These are phyloP conservation scores for Chionis minor DNA, from an alignment of 2,113 vertebrate species.

Conservation along the genomic window DNA sequence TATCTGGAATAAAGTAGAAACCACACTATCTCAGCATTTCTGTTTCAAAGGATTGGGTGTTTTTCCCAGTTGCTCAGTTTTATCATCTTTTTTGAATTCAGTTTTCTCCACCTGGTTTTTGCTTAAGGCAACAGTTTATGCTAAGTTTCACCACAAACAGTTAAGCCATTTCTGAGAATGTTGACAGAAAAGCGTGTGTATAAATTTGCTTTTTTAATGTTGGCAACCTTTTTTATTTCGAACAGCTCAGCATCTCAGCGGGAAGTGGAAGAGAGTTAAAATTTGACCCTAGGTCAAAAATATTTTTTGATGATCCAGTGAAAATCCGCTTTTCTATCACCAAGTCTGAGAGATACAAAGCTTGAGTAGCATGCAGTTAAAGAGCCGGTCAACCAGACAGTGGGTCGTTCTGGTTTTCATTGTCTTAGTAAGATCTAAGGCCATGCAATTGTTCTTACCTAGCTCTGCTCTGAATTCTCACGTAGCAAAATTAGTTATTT, in stretches of 20 bases:
- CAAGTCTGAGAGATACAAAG: neutral
- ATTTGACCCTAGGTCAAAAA: neutral
- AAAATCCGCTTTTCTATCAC: slow-evolving; percentile 5
- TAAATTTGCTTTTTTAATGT: neutral
- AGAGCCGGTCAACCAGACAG: neutral
- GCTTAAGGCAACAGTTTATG: neutral
- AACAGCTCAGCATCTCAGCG: slow-evolving; percentile 24
- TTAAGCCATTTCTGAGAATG: slow-evolving; percentile 7
- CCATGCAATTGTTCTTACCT: neutral
- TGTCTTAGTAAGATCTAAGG: neutral
- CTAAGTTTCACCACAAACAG: neutral
- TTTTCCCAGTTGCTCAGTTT: neutral
- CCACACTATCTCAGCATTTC: neutral
- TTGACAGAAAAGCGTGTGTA: neutral
- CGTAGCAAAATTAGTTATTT: neutral
- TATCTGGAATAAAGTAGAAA: neutral
- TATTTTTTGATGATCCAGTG: neutral
- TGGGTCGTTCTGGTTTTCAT: neutral
- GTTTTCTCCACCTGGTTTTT: neutral
- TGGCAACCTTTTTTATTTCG: neutral
- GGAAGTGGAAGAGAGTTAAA: slow-evolving; percentile 34
- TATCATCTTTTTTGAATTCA: neutral
- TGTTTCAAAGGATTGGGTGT: neutral
- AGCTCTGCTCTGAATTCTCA: neutral
- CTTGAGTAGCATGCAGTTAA: neutral